Conservation (phyloP, 1,140 invertebrate genomes). For the Formica exsecta region DNA sequence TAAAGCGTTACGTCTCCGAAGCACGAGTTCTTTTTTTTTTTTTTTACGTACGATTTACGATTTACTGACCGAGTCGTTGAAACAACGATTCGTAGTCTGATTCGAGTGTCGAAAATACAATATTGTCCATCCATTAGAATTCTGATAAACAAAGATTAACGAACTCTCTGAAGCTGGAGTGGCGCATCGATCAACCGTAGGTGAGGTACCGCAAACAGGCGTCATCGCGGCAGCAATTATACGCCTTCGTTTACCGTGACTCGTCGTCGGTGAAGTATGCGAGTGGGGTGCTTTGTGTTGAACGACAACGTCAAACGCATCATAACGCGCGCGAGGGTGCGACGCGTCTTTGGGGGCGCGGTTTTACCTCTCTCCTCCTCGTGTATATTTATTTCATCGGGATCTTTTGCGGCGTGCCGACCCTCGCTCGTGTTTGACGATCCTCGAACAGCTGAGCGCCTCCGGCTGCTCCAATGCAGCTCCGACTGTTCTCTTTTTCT, state of each 20-base stretch:
- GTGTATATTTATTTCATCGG: constrained; percentile 47
- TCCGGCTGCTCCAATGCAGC: background rate
- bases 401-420: constrained; percentile 46
- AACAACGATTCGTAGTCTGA: background rate
- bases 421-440: constrained; percentile 37
- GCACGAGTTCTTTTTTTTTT: background rate
- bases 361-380: background rate
- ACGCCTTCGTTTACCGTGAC: constrained; percentile 29
- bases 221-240: constrained; percentile 29
- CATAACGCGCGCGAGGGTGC: constrained; percentile 25
- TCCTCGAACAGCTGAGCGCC: constrained; percentile 41
- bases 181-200: constrained; percentile 7
- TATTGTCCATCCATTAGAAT: constrained; percentile 2
- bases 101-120: background rate
- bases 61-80: background rate
- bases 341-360: constrained; percentile 31
- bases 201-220: constrained; percentile 22
- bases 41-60: constrained; percentile 34
- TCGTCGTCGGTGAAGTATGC: constrained; percentile 30
- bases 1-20: background rate
- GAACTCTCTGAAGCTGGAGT: background rate
- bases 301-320: constrained; percentile 57
- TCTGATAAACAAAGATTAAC: background rate
- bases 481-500: constrained; percentile 48
- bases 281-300: constrained; percentile 36